These are phyloP conservation scores for Trichopoda pennipes DNA, from an alignment of 2,888 invertebrate genomes.

Conservation along the genomic window DNA sequence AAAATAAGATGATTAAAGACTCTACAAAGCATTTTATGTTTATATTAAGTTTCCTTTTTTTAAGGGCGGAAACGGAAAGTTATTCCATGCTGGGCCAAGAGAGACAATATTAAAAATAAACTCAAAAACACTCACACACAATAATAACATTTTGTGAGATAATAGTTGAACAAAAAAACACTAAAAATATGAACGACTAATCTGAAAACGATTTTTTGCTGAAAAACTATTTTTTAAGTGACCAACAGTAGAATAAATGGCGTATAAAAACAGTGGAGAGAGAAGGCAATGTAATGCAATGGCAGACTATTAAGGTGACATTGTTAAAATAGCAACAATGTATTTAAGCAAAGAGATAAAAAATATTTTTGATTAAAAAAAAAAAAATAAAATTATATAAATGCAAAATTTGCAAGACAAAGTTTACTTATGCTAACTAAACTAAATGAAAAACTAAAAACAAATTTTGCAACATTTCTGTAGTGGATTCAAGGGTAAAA, in stretches of 20 bases:
- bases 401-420: slow-evolving; percentile 1
- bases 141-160: slow-evolving; percentile 9
- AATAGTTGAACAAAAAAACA: slow-evolving; percentile 17
- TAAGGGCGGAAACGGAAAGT: slow-evolving; percentile 23
- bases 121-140: background rate
- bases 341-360: slow-evolving; percentile 22
- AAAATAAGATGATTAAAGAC: slow-evolving; percentile 69
- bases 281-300: background rate
- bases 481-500: background rate
- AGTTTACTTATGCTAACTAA: slow-evolving; percentile 37
- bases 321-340: slow-evolving; percentile 34
- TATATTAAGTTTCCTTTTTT: background rate
- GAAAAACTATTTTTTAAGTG: slow-evolving; percentile 24
- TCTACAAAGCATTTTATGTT: slow-evolving; percentile 63
- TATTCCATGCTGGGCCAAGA: slow-evolving; percentile 5
- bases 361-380: slow-evolving; percentile 6
- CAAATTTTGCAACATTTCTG: background rate
- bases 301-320: slow-evolving; percentile 33
- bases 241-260: slow-evolving; percentile 8
- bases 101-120: slow-evolving; percentile 13
- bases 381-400: background rate
- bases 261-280: background rate
- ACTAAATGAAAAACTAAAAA: background rate
- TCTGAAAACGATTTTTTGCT: background rate
- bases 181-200: slow-evolving; percentile 9